Base-by-base conservation (phyloP, 2,888 invertebrate genomes). In the Augiades crinisus region DNA sequence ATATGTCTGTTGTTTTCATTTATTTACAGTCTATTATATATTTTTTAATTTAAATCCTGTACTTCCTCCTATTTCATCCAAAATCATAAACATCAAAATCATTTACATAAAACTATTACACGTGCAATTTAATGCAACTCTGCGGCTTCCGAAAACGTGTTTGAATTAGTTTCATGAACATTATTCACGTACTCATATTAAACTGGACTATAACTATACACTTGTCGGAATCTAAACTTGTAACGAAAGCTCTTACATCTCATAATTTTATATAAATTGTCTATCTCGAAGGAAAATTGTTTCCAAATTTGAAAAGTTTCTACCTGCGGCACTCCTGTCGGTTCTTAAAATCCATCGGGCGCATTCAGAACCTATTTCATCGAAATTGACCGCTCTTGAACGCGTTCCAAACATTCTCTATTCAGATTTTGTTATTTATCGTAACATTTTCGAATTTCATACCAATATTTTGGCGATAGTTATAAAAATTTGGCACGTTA, bases 401-500 rank as follows among this genome's bases (percentile, higher is more conserved):
- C 67, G 63, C 62, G 67, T 73, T 76, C 71, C 76, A 78, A 79
- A 73, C 67, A 66, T 62, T 65, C 61, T 57, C 61, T 55, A 64
- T 72, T 68, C 64, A 61, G 64, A 70, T 67, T 64, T 41, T 57
- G 51, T 70, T 75, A 70, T 75, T 72, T 79, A 75, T 70, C 67
- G 64, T 65, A 65, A 59, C 59, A 70, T 73, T 74, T 64, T 60
- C 54, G 58, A 62, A 62, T 64, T 64, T 54, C 55, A 54, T 59
- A 52, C 43, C 36, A 53, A 40, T 55, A 51, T 56, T 56, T 63
- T 54, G 50, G 10, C 21, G 41, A 24, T 41, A 27, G 49, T 50
- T 50, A 36, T 34, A 41, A 41, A 50, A 43, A 43, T 43, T 50
- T 50, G 50, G 50, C 50, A 50, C 43, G 49, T 36, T 50, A 27